phyloP scores from a whole-genome alignment of 2,113 vertebrate species.

The Macrotus californicus region DNA sequence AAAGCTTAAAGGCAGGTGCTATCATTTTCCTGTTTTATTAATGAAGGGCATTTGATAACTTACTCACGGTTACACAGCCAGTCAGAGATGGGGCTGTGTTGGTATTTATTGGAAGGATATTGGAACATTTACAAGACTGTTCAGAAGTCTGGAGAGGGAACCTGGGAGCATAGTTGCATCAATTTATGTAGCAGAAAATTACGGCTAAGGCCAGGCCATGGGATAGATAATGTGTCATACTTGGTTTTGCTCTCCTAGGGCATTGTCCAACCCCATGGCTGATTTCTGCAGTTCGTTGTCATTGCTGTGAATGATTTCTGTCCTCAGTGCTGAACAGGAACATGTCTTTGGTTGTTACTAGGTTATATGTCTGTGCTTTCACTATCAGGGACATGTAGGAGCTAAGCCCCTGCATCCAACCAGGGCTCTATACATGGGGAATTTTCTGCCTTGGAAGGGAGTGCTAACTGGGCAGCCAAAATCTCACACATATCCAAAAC shows the following conservation, averaged over 20 bases:
- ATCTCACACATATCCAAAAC: no score
- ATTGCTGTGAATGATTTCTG: background rate
- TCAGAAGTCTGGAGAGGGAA: background rate
- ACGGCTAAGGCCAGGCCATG: background rate
- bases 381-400: background rate
- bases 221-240: background rate
- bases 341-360: background rate
- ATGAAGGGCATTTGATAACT: background rate
- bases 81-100: background rate
- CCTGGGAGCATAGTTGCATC: accelerated
- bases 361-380: background rate
- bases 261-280: background rate
- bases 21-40: background rate
- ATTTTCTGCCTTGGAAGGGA: background rate
- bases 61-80: background rate
- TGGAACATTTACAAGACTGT: background rate
- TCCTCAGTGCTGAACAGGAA: background rate
- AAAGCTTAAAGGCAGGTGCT: background rate
- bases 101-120: background rate
- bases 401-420: background rate
- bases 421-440: background rate
- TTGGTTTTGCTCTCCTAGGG: background rate
- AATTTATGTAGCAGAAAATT: background rate
- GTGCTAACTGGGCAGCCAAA: background rate
- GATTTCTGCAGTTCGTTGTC: background rate